Evolutionary conservation across 2,113 vertebrate species (phyloP), one percentile per base, ranked within the genome.

Genomic region (Stomatorhinus ivindoensis): DNA sequence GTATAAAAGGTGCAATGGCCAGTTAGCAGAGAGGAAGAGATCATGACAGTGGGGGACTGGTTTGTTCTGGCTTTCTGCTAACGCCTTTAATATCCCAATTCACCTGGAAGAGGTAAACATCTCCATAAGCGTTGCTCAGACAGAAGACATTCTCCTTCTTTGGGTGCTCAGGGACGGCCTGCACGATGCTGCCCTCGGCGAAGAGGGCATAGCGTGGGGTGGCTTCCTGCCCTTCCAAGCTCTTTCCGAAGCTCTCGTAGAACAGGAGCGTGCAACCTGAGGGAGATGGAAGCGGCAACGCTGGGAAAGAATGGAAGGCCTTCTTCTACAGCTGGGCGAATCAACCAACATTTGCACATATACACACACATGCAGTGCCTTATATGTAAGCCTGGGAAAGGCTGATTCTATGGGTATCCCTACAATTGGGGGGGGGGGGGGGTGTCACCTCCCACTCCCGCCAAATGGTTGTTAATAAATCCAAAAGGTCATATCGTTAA

Each of bases 51-150:
- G 58, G n/a, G 27, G 69, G 13, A 0, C 27, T 17, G 69, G 31
- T 19, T 39, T 19, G 35, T 80, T 19, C 17, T 39, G 31, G 27
- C 65, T 73, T 73, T 69, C 27, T 73, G 11, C 35, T 51, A 4
- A 6, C 31, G 55, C 50, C 85, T 15, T 42, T 35, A 58, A 27
- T 13, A n/a, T 42, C 2, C 27, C 24, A 47, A 39, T 86, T 92
- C 93, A 98, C 98, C 97, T 99, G 98, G 93, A 99, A 97, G 47
- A 98, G 93, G 94, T 97, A 97, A 91, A 98, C 97, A 31, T 98
- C 97, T 84, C 97, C 98, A 6, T 96, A 96, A 58, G 96, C 94
- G 93, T 98, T 99, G 95, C 98, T 99, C 87, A 99, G 96, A 89
- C 98, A 99, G 95, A 99, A 98, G 35, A 99, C 97, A 0, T 98